phyloP scores from a whole-genome alignment of 2,113 vertebrate genomes.

The Carlito syrichta region DNA sequence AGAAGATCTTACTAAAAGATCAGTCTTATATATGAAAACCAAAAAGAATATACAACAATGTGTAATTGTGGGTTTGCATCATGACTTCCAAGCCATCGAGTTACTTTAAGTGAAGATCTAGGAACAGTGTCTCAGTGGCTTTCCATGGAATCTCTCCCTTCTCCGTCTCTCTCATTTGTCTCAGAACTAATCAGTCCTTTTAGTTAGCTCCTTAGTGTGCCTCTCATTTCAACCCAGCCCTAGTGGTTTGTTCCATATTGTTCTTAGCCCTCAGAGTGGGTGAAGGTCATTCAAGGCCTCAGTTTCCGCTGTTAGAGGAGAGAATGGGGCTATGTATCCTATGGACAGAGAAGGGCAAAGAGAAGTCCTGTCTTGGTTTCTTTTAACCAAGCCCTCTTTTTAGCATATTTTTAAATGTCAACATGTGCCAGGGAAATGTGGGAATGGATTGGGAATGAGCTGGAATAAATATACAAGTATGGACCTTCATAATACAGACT shows the following conservation, averaged over 20 bases:
- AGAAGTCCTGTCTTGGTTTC: not conserved
- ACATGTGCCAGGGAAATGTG: not conserved
- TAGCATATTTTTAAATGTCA: not conserved
- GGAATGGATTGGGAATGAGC: not conserved
- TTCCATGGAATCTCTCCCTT: not conserved
- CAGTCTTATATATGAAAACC: not conserved
- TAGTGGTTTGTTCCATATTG: not conserved
- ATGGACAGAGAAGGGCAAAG: not conserved
- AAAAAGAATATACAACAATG: not conserved
- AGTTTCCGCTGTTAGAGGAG: not conserved
- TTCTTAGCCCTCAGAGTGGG: not conserved
- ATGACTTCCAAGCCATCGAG: not conserved
- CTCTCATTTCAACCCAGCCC: not conserved
- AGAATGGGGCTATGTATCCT: not conserved
- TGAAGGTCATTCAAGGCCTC: not conserved
- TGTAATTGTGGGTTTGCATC: not conserved
- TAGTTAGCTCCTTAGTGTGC: not conserved
- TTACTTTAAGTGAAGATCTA: not conserved
- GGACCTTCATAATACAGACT: not conserved
- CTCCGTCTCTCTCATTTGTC: not conserved
- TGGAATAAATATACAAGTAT: not conserved
- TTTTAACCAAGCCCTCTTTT: not conserved
- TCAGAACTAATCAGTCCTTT: not conserved
- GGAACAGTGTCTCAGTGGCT: not conserved
- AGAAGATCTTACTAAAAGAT: not conserved